Base-by-base conservation (phyloP, 2,797 vertebrate genomes). In the Coccyzus lansbergi region DNA sequence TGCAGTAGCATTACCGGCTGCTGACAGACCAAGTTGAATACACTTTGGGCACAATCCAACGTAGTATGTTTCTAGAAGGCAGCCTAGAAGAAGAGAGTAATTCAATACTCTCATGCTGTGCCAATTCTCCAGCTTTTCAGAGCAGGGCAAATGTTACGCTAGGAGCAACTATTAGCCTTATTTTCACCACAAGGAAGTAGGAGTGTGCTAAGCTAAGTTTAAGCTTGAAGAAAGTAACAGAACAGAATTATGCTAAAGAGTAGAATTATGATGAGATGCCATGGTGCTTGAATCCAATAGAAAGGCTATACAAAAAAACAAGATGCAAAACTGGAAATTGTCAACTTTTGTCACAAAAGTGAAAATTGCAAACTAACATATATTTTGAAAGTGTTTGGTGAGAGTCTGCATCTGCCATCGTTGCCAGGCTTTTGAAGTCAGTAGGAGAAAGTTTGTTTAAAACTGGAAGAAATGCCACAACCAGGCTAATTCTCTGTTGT, bases 181-280 rank as follows among this genome's bases (percentile, higher is more conserved):
- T 20, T 58, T 84, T 84, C 1, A 0, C 94, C 52, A 9, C 2
- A 7, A 64, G n/a, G 52, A 90, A 81, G 46, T 40, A 86, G 86
- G 5, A 19, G 36, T 15, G 44, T 4, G 3, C 26, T 74, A 60
- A 56, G 17, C 15, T 24, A 81, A 63, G 11, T 59, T 84, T 72
- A 31, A 55, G 7, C 28, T 67, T 74, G 44, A 87, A 56, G 40
- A 87, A 85, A n/a, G 28, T 36, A 92, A 77, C 44, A 64, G 71
- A 91, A 9, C 20, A 70, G 40, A 91, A 56, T 40, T 53, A 29
- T 15, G 44, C 22, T 65, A 92, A 81, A 77, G 59, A n/a, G 18
- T 17, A 70, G 60, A 87, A 91, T 67, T 85, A 90, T 33, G 63
- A 51, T 24, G 9, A 90, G 63, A 76, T 34, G 8, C 58, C 60